phyloP scores from a whole-genome alignment of 1,140 invertebrate species.

The Magallana gigas region DNA sequence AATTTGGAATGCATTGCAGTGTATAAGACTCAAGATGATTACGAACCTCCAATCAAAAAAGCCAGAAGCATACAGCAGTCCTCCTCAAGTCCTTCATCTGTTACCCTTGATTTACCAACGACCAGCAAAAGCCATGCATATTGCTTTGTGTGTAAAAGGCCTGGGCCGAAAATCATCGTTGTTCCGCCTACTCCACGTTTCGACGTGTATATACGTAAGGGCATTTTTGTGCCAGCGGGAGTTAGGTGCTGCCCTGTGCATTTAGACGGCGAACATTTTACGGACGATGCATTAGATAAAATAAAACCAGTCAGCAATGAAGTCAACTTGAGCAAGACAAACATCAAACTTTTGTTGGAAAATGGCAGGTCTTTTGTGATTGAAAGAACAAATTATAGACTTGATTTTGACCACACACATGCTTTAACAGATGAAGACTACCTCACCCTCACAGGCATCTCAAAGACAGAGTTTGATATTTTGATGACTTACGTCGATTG shows the following conservation, averaged over 20 bases:
- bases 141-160: slow-evolving; percentile 15
- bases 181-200: neutral
- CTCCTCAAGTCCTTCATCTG: too few species aligned
- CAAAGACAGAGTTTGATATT: slow-evolving; percentile 41
- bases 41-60: neutral
- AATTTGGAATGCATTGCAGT: neutral
- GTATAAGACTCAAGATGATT: neutral
- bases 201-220: neutral
- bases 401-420: slow-evolving; percentile 38
- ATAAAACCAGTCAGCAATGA: neutral
- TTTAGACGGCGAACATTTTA: neutral
- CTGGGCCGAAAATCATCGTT: slow-evolving; percentile 1
- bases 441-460: slow-evolving; percentile 33
- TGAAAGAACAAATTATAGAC: neutral
- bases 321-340: neutral
- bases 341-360: neutral
- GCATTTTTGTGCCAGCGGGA: neutral
- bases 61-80: too few species aligned
- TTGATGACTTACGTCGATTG: neutral
- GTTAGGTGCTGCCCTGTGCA: slow-evolving; percentile 30
- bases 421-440: slow-evolving; percentile 12
- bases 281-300: neutral
- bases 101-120: too few species aligned
- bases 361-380: neutral
- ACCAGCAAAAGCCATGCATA: neutral